Evolutionary conservation across 2,113 vertebrate species (phyloP), one percentile per base, ranked within the genome.

Genomic region (Aix galericulata): DNA sequence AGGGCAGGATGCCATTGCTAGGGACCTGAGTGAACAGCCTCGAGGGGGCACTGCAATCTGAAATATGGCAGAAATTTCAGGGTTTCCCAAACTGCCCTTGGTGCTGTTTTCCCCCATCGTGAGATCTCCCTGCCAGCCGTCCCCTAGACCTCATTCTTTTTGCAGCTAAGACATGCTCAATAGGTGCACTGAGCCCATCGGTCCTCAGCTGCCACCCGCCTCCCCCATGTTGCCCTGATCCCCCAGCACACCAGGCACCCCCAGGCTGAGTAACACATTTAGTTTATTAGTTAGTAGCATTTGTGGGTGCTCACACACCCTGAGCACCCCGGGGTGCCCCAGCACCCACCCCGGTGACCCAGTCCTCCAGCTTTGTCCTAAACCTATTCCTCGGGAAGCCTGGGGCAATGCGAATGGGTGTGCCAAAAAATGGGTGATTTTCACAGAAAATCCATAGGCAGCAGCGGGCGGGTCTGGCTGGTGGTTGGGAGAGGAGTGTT

Each of bases 201-300:
- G 4, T 11, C 17, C 32, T 64, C 42, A 42, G 34, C 52, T 66
- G 38, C 32, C 32, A 29, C 40, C 13, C 42, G 1, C 23, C 13
- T 10, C 23, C 17, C 8, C 5, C 11, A 4, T 12, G 4, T 4
- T 16, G 8, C 46, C 17, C 22, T 53, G 8, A 11, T 52, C 38
- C 46, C 64, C n/a, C 46, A 34, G 72, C n/a, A 34, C 29, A 40
- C 16, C 26, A 8, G 25, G 38, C 62, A 64, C 62, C 38, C 27
- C 17, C 36, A 31, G 36, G 62, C 62, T 64, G 62, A 80, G 75
- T 44, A 94, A 88, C 73, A 75, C 0, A 7, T 93, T 94, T 91
- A 96, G 94, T 95, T 96, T 96, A 96, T 96, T 95, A 71, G 95
- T 96, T 96, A 95, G 96, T 93, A 95, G 83, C 1, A 17, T 26